Base-by-base conservation (phyloP, 2,888 invertebrate species). In the Epinotia ramella region DNA sequence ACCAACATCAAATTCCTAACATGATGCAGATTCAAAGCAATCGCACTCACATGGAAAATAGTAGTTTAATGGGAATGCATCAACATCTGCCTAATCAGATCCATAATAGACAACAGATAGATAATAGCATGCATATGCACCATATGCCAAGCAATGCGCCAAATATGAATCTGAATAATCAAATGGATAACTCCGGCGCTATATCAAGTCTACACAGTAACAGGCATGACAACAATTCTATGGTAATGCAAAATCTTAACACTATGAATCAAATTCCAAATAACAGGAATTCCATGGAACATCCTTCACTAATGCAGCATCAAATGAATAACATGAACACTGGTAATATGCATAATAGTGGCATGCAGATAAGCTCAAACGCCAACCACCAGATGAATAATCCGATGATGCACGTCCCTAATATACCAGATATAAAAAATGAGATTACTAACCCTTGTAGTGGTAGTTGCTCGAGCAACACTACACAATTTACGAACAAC, bases 401-500 rank as follows among this genome's bases (percentile, higher is more conserved):
- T 78, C 84, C 91, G 13, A 88, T 94, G 79, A 91, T 94, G 90
- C 94, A 94, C 78, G 88, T 86, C 76, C 90, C 91, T 6, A 94
- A 91, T 79, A 94, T 94, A 79, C 91, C 94, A 7, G 94, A 94
- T 77, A 94, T 94, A 40, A 94, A 94, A 84, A 94, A 91, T 81
- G 94, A 94, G 80, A 92, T 94, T 56, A 91, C 92, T 83, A 92
- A 88, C 80, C 89, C 93, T 6, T 94, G 94, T 78, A 88, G 92
- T 79, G 94, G 93, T 7, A 93, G 90, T 80, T 94, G 94, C 78
- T 86, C 93, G 20, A 93, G 89, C 74, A 92, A 88, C 76, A 88
- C 82, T 70, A 75, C 89, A 13, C 93, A 92, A 78, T 94, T 91
- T 81, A 71, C 90, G 9, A 91, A 85, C 77, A 92, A 86, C 78